phyloP scores from a whole-genome alignment of 2,888 invertebrate genomes.

The Lomographa bimaculata region DNA sequence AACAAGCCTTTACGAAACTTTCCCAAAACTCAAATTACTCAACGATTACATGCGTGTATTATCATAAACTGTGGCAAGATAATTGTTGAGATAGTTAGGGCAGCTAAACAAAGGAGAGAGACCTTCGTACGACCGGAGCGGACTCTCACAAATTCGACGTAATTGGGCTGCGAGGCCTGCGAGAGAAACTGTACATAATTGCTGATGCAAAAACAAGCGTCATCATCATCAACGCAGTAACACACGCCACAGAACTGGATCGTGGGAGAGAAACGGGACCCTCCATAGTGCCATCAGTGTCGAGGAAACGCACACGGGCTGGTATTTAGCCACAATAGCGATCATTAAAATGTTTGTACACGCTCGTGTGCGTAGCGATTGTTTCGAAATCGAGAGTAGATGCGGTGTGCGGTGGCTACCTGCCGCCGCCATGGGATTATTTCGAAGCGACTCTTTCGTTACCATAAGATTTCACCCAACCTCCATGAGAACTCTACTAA shows the following conservation, averaged over 20 bases:
- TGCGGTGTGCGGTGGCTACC: slow-evolving; percentile 35
- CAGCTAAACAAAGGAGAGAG: slow-evolving; percentile 64
- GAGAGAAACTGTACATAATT: slow-evolving; percentile 80
- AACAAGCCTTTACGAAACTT: slow-evolving; percentile 38
- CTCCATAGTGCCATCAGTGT: slow-evolving; percentile 61
- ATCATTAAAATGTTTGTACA: slow-evolving; percentile 77
- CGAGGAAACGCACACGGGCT: slow-evolving; percentile 67
- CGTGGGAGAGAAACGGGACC: slow-evolving; percentile 81
- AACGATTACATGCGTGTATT: slow-evolving; percentile 61
- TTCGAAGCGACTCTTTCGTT: slow-evolving; percentile 12
- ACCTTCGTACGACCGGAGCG: slow-evolving; percentile 54
- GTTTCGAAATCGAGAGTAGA: slow-evolving; percentile 79
- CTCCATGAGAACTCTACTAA: slow-evolving; percentile 9
- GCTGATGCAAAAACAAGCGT: slow-evolving; percentile 76
- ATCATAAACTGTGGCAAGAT: slow-evolving; percentile 53
- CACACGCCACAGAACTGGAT: slow-evolving; percentile 73
- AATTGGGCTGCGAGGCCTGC: slow-evolving; percentile 70
- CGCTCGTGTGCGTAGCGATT: slow-evolving; percentile 65
- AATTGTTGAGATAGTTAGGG: slow-evolving; percentile 63
- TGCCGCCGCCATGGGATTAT: slow-evolving; percentile 40
- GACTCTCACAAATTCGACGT: slow-evolving; percentile 72
- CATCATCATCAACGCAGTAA: slow-evolving; percentile 74
- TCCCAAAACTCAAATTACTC: slow-evolving; percentile 53
- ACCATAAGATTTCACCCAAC: slow-evolving; percentile 9
- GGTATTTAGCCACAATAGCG: slow-evolving; percentile 67